Evolutionary conservation across 2,797 vertebrate genomes (phyloP), one percentile per base, ranked within the genome.

Genomic region (Gallirallus australis): DNA sequence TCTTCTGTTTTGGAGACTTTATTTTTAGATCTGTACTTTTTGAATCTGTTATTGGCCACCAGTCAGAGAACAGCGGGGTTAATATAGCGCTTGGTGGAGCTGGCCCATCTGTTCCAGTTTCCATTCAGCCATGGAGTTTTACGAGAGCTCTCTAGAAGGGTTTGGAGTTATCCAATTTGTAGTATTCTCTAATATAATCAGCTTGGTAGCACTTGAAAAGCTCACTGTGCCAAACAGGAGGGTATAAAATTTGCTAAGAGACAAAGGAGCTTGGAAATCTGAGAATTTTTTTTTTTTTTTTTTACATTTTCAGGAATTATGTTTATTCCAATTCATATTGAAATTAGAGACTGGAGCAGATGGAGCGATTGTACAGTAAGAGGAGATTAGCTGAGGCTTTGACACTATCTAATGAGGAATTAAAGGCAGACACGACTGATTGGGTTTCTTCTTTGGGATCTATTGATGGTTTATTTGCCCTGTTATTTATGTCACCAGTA

Each of bases 91-190:
- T 89, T 92, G 96, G 95, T 94, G 93, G 93, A 97, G 92, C 96
- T 97, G 66, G 78, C 82, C 97, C 97, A 97, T 97, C 98, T 98
- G 97, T 95, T 97, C 97, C 94, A 56, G 72, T 95, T 96, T 82
- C 95, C 96, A 95, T 69, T 96, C 97, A 97, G 91, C 95, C 97
- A 45, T 91, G 95, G 96, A 94, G 95, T 89, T 97, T 93, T 84
- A 96, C 30, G 42, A 96, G 96, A 71, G 86, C 95, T 94, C 97
- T 90, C 96, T 65, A 96, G 97, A 97, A 98, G 97, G 86, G 80
- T 82, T 90, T 82, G 6, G 92, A 79, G 94, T 95, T 97, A 96
- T 95, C 95, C 35, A 72, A 68, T 97, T 96, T 97, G 96, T 96
- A 92, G 92, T 77, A 54, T 83, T 96, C 95, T 94, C 89, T 92